Conservation (phyloP, 2,888 invertebrate species). For the Lycocerus yunnanus region DNA sequence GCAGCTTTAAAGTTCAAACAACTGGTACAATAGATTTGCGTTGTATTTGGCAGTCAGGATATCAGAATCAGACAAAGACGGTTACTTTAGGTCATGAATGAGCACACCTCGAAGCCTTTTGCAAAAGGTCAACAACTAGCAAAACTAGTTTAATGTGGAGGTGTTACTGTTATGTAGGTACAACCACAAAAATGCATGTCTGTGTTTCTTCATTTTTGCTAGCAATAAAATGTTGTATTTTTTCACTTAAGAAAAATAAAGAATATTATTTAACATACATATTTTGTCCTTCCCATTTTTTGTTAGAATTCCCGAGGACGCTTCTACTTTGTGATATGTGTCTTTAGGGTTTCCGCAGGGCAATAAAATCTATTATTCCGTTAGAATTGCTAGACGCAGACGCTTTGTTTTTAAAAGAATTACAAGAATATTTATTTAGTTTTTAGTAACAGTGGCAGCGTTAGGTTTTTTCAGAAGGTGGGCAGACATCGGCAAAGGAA, state of each 20-base stretch:
- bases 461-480: no score
- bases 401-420: not conserved
- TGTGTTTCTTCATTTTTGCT: not conserved
- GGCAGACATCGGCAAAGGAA: no score
- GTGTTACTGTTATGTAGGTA: not conserved
- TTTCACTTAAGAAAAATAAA: not conserved
- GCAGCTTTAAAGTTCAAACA: not conserved
- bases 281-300: not conserved
- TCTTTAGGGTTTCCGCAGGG: not conserved
- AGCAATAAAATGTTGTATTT: not conserved
- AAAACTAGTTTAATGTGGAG: not conserved
- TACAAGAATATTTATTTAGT: no score
- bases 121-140: not conserved
- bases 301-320: no score
- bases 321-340: not conserved
- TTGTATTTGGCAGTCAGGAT: not conserved
- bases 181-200: not conserved
- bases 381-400: not conserved
- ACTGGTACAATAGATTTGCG: not conserved
- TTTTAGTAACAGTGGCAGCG: no score
- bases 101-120: not conserved
- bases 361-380: not conserved
- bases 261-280: not conserved
- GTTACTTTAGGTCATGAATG: constrained; percentile 2
- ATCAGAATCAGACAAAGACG: not conserved